Evolutionary conservation across 1,140 invertebrate genomes (phyloP), one percentile per base, ranked within the genome.

Genomic region (Drosophila bipectinata): DNA sequence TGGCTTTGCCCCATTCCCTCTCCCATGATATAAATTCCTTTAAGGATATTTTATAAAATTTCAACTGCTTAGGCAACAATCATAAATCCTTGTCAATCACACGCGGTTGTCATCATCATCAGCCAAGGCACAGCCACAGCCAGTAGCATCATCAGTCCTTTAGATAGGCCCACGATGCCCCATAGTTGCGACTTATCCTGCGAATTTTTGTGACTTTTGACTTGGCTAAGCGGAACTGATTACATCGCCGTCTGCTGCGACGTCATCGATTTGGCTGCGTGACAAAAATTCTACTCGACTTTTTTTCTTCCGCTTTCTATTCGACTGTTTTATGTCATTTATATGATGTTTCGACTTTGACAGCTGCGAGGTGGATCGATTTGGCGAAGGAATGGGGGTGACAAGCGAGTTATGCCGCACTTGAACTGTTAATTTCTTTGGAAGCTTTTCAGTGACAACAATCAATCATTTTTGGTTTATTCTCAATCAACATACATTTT

Each of bases 11-110:
- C 9, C 4, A n/a, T 8, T 14, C 48, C 28, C 5, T 1, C 4
- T 26, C 10, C 10, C 5, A 3, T 10, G 18, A 8, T 14, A 8
- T 1, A 9, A 30, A 44, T 14, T 41, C 47, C 47, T 26, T 4
- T 4, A 15, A 26, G 64, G 12, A 48, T 48, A 82, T 87, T 88
- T 85, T 87, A 87, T 18, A 85, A 77, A 82, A 53, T 75, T 87
- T 77, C 28, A 81, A 72, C 78, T 72, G 72, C 49, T 71, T 81
- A 47, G 62, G 48, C 68, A 85, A 80, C 84, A 90, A 90, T 90
- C 88, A 90, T 90, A 90, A 90, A 90, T 90, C 87, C 76, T 64
- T 90, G 87, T 90, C 87, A 90, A 90, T 90, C 87, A 90, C 87
- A 90, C 79, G 81, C 87, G 55, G 59, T 82, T 78, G 82, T 76